Evolutionary conservation across 1,140 invertebrate species (phyloP), one percentile per base, ranked within the genome.

Genomic region (Papilio dardanus): DNA sequence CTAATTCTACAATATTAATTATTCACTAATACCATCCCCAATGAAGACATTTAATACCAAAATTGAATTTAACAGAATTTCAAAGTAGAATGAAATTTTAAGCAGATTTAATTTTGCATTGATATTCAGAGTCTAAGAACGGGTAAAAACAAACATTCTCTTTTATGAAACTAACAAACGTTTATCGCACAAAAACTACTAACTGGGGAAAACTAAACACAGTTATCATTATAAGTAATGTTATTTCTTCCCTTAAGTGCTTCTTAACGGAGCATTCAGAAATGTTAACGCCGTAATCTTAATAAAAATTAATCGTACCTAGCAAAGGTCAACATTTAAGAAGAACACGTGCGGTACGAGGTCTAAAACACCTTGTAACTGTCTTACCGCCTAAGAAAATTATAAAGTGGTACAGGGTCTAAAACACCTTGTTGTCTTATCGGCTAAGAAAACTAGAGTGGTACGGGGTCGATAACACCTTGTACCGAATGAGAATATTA

Each of bases 151-250:
- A 58, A 3, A 2, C 21, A 28, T 58, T 58, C 24, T 58, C 54
- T 58, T 10, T 58, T 28, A 58, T 50, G 46, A 58, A 58, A 58
- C 21, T 28, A 14, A 58, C 21, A 58, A 58, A 12, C 54, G 24
- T 28, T 58, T 58, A 58, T 58, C 54, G 54, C 8, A 58, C 54
- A 21, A 58, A 58, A 58, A 58, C 54, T 58, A 24, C 54, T 24
- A 21, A 58, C 54, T 21, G n/a, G 54, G 24, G 54, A 58, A 58
- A 28, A 58, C 21, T 58, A 58, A 58, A 50, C 46, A 50, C 12
- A 58, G 10, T 24, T 28, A 58, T 58, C 21, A 24, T 58, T 58
- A 58, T 58, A 58, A 58, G 21, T 58, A 58, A 58, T 58, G 54
- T 58, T 14, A 28, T 24, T 58, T 28, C 8, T 12, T 58, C 54